Evolutionary conservation across 2,888 invertebrate species (phyloP).

Genomic region (Drosophila affinis): DNA sequence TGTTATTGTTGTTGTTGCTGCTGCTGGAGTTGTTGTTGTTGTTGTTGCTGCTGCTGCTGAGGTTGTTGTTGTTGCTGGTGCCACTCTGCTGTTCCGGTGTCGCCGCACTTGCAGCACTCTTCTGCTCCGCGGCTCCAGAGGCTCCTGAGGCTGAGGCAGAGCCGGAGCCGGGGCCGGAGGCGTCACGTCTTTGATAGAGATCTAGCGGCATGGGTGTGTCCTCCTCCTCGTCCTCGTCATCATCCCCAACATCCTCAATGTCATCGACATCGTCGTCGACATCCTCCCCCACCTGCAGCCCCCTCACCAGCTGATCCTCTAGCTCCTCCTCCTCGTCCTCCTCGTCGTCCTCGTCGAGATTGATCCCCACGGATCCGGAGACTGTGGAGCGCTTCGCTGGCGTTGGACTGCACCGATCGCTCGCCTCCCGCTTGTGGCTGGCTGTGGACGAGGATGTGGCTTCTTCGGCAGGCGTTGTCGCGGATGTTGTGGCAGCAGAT

Average conservation of each 20-base stretch:
- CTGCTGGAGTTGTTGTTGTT: conserved; percentile 65
- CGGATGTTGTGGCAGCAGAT: conserved; percentile 30
- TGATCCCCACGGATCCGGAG: conserved; percentile 8
- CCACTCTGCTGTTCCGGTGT: conserved; percentile 17
- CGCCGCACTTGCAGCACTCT: conserved; percentile 21
- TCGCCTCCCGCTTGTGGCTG: conserved; percentile 77
- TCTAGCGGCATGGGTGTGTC: conserved; percentile 82
- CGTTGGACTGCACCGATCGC: conserved; percentile 82
- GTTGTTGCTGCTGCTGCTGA: conserved; percentile 26
- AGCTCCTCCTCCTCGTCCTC: conserved; percentile 28
- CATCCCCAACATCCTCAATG: conserved; percentile 46
- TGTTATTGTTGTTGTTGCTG: conserved; percentile 61
- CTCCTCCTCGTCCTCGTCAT: conserved; percentile 58
- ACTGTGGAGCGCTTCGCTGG: conserved; percentile 71
- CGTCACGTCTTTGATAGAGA: conserved; percentile 83
- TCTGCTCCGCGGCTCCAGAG: conserved; percentile 22
- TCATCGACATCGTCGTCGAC: conserved; percentile 48
- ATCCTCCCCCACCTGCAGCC: conserved; percentile 12
- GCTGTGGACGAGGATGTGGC: conserved; percentile 27
- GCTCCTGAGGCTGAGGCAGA: background rate
- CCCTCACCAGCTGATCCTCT: conserved; percentile 23
- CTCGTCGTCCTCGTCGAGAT: conserved; percentile 34
- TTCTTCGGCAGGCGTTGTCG: conserved; percentile 43
- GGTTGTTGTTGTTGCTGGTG: conserved; percentile 38
- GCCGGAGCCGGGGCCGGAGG: conserved; percentile 24